Evolutionary conservation across 2,888 invertebrate genomes (phyloP).

Genomic region (Andrena flavipes): DNA sequence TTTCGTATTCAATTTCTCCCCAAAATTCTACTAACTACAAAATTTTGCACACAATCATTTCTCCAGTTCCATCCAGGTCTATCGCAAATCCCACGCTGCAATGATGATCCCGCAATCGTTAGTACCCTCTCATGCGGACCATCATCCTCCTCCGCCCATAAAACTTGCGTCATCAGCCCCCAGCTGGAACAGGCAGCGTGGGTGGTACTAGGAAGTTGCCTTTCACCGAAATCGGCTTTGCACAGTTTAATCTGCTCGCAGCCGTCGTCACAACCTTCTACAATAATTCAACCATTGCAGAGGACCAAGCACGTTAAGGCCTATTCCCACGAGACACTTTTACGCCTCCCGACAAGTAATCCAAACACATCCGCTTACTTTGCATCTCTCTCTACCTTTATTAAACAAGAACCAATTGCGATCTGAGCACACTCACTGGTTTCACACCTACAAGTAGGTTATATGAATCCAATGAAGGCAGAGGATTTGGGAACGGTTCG

Average conservation of each 20-base stretch:
- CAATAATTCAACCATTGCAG: conserved; percentile 26
- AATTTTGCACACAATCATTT: neutral
- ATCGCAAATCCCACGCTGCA: conserved; percentile 37
- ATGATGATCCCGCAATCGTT: conserved; percentile 39
- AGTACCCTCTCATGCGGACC: conserved; percentile 26
- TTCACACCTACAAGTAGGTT: too few species aligned
- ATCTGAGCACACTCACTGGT: too few species aligned
- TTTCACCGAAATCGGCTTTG: conserved; percentile 58
- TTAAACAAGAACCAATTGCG: too few species aligned
- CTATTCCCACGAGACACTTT: too few species aligned
- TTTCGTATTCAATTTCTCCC: too few species aligned
- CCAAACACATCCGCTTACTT: neutral
- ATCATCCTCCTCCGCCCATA: conserved; percentile 18
- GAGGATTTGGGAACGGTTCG: neutral
- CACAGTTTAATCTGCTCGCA: conserved; percentile 31
- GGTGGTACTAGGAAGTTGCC: conserved; percentile 20
- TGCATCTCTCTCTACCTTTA: neutral
- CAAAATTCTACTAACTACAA: too few species aligned
- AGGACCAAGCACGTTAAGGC: neutral
- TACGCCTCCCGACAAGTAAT: too few species aligned
- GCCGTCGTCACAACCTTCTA: conserved; percentile 15
- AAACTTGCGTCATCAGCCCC: conserved; percentile 30
- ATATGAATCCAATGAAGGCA: too few species aligned
- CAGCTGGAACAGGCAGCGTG: conserved; percentile 27
- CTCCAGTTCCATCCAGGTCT: neutral